Conservation (phyloP, 2,113 vertebrate species). For the Columba livia region DNA sequence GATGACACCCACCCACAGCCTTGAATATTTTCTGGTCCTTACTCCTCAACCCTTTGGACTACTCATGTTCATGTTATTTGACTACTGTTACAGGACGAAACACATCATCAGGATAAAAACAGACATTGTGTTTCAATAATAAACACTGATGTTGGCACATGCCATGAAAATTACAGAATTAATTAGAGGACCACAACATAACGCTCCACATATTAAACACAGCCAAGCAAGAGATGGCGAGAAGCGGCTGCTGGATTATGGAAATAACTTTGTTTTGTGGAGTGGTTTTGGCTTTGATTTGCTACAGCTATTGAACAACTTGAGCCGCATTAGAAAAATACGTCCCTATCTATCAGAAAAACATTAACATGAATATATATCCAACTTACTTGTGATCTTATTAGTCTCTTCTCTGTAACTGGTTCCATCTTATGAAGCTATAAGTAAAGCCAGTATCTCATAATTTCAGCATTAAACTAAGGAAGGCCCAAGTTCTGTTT, state of each 20-base stretch:
- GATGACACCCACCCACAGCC: neutral
- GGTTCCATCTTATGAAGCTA: neutral
- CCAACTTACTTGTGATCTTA: neutral
- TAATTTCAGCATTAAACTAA: neutral
- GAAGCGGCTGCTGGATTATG: neutral
- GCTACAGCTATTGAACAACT: neutral
- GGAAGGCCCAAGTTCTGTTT: neutral
- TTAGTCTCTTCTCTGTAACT: rapidly evolving
- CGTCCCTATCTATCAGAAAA: neutral
- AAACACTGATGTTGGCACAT: neutral
- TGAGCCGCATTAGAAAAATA: neutral
- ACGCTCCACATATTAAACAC: neutral
- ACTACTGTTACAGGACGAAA: neutral
- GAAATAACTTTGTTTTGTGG: neutral
- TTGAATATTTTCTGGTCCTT: neutral
- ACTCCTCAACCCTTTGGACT: neutral
- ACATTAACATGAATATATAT: rapidly evolving
- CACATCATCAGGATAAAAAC: neutral
- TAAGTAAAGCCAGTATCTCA: neutral
- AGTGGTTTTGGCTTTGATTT: neutral
- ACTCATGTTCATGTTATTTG: neutral
- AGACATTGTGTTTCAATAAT: neutral
- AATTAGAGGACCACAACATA: neutral
- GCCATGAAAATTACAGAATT: neutral
- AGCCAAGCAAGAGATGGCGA: neutral